Evolutionary conservation across 1,140 invertebrate species (phyloP).

Genomic region (Drosophila littoralis): DNA sequence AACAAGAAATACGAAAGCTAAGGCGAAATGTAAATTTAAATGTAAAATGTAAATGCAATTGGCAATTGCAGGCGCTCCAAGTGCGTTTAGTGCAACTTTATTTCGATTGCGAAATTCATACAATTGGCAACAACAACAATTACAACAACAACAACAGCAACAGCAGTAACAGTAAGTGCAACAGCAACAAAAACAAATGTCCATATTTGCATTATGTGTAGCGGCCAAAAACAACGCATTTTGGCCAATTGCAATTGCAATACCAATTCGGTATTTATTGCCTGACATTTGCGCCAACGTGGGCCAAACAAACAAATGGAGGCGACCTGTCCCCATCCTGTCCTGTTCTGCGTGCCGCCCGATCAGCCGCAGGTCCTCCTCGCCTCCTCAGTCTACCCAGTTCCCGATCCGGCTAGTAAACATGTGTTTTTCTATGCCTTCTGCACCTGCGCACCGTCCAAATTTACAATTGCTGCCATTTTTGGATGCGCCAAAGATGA

Average conservation of each 20-base stretch:
- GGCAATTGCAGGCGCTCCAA: conserved; percentile 44
- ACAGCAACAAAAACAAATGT: conserved; percentile 49
- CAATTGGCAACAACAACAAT: conserved; percentile 51
- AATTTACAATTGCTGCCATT: conserved; percentile 76
- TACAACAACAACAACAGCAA: conserved; percentile 15
- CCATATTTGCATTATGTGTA: conserved; percentile 80
- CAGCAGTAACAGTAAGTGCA: conserved; percentile 17
- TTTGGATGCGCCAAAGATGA: conserved; percentile 67
- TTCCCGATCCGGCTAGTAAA: conserved; percentile 57
- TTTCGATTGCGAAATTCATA: conserved; percentile 74
- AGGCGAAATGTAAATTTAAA: conserved; percentile 35
- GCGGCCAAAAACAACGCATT: conserved; percentile 59
- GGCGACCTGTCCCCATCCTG: conserved; percentile 12
- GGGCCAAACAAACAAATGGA: conserved; percentile 39
- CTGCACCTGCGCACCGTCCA: conserved; percentile 61
- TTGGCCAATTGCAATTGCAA: conserved; percentile 70
- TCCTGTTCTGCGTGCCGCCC: not conserved
- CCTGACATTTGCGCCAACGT: conserved; percentile 76
- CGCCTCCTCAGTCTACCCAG: not conserved
- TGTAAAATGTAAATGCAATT: conserved; percentile 51
- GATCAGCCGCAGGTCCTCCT: not conserved
- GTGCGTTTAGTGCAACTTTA: conserved; percentile 78
- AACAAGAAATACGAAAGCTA: conserved; percentile 1
- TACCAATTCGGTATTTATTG: conserved; percentile 79
- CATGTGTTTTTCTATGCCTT: conserved; percentile 70